Conservation (phyloP, 2,113 vertebrate species). For the Tupaia tana region DNA sequence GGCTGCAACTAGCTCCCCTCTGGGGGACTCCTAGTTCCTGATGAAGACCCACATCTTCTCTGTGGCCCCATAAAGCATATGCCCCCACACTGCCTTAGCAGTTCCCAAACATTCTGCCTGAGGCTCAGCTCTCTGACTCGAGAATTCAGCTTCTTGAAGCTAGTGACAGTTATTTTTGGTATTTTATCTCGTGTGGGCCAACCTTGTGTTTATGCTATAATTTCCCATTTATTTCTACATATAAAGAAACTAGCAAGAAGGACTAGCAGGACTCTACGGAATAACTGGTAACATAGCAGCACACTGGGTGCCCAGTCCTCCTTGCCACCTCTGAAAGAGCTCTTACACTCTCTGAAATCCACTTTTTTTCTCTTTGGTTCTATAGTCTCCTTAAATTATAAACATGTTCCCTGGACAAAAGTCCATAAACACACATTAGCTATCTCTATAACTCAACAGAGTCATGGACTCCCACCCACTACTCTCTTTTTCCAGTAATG, state of each 20-base stretch:
- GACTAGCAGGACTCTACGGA: background rate
- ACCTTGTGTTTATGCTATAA: background rate
- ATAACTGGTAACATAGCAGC: background rate
- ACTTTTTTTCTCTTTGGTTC: background rate
- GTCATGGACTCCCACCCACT: accelerated
- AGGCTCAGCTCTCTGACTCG: background rate
- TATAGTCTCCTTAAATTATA: background rate
- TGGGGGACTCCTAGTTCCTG: accelerated
- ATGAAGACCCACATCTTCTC: accelerated
- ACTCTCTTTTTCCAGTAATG: background rate
- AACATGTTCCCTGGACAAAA: background rate
- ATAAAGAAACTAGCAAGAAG: background rate
- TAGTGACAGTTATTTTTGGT: background rate
- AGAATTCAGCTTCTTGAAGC: background rate
- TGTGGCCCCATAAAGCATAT: accelerated
- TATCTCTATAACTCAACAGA: background rate
- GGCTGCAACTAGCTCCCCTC: too few relatives aligned
- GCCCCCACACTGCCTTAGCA: background rate
- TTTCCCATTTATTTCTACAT: background rate
- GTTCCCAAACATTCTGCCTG: background rate
- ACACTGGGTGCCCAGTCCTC: background rate
- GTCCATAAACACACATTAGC: background rate
- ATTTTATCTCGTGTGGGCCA: background rate
- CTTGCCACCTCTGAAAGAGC: background rate
- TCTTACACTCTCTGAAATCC: background rate